phyloP scores from a whole-genome alignment of 2,113 vertebrate species.

The Oreochromis niloticus region DNA sequence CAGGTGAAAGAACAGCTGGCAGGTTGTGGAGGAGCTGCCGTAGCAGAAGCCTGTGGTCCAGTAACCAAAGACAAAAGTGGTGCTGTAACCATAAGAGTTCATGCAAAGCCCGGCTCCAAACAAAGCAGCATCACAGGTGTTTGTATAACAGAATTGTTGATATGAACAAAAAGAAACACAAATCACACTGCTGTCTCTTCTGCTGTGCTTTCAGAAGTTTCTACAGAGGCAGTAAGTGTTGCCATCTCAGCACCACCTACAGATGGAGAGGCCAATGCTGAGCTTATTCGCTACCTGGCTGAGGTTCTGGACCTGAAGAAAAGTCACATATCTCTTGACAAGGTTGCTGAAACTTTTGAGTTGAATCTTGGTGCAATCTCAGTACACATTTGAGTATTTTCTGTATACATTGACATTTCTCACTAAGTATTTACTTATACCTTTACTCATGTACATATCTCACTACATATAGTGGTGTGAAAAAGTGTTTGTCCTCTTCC shows the following conservation, averaged over 20 bases:
- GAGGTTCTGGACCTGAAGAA: slow-evolving; percentile 84
- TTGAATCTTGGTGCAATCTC: not conserved
- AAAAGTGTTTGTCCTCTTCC: not conserved
- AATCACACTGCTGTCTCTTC: not conserved
- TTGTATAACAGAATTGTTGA: accelerated
- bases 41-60: slow-evolving; percentile 47
- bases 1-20: not conserved
- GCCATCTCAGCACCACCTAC: slow-evolving; percentile 86
- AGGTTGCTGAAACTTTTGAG: slow-evolving; percentile 63
- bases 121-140: slow-evolving; percentile 79
- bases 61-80: slow-evolving; percentile 72
- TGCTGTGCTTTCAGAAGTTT: slow-evolving; percentile 71
- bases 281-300: slow-evolving; percentile 84
- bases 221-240: slow-evolving; percentile 78
- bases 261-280: slow-evolving; percentile 89
- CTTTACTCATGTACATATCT: not conserved
- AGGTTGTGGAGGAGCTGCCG: not conserved
- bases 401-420: not conserved
- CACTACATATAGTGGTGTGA: not conserved
- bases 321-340: slow-evolving; percentile 82
- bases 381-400: not conserved
- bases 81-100: slow-evolving; percentile 72
- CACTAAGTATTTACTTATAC: not conserved
- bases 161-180: not conserved
- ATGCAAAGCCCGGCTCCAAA: slow-evolving; percentile 84